Evolutionary conservation across 2,888 invertebrate genomes (phyloP), one percentile per base, ranked within the genome.

Genomic region (Ferdinandea cuprea): DNA sequence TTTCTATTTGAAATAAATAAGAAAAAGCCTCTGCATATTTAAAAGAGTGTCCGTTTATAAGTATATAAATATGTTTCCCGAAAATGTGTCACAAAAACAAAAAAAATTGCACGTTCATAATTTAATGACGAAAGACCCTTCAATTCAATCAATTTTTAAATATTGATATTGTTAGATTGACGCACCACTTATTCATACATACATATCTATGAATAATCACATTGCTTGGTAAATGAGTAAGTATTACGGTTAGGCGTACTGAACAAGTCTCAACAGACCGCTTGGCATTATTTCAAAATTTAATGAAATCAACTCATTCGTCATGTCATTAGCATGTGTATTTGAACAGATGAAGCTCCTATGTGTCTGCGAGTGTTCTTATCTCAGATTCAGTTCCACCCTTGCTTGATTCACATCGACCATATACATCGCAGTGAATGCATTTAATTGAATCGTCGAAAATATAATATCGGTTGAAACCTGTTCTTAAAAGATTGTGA

Each of bases 281-380:
- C 28, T 48, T 58, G 69, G 40, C 69, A 37, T 15, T 13, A 32
- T 37, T 63, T 11, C 1, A 7, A 42, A 54, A 52, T 76, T 79
- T 42, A 73, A 80, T 25, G 61, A 61, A 59, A 5, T 61, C 59
- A 52, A 73, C 63, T 73, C 61, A 80, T 73, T 68, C 48, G 35
- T 68, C 79, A 77, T 56, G 52, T 30, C 17, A 50, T 65, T 58
- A 69, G 72, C 79, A 73, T 79, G 73, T 69, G 73, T 80, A 56
- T 80, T 80, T 80, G 71, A 77, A 77, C 77, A 77, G 77, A 77
- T 77, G 79, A 80, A 79, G 13, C 21, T 37, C 52, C 66, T 19
- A 52, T 63, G 54, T 73, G 59, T 61, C 52, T 30, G 28, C 11
- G 28, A 7, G 46, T 25, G 19, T 13, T 37, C 46, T 65, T 71